These are phyloP conservation scores for Zoroaster sp. DNA, from an alignment of 53 echinoderm and acorn worm genomes.

Conservation along the genomic window DNA sequence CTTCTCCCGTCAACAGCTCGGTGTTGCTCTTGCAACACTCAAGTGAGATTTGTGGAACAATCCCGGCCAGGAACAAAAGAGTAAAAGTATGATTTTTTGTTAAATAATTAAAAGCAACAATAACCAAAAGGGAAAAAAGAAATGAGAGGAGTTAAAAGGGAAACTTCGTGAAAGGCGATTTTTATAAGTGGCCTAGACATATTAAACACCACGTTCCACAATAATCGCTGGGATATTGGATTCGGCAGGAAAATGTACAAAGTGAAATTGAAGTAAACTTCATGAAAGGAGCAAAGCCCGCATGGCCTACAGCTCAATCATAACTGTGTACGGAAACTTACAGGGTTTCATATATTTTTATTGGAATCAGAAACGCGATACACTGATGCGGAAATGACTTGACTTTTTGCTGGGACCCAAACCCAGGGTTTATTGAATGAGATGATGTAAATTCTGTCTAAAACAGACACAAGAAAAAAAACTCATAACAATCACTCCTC, in stretches of 20 bases:
- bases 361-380: conserved; percentile 22
- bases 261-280: background rate
- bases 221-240: too few relatives aligned
- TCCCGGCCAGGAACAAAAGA: too few relatives aligned
- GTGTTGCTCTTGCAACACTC: too few relatives aligned
- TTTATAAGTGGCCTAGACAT: too few relatives aligned
- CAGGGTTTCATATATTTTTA: conserved; percentile 8
- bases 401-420: background rate
- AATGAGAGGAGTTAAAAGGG: too few relatives aligned
- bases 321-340: background rate
- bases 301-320: background rate
- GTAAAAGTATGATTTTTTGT: too few relatives aligned
- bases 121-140: too few relatives aligned
- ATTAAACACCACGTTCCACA: too few relatives aligned
- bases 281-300: background rate
- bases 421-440: conserved; percentile 7
- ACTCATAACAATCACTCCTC: background rate
- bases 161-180: too few relatives aligned
- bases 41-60: too few relatives aligned
- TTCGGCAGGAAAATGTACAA: background rate
- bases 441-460: background rate
- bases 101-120: too few relatives aligned
- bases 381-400: background rate
- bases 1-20: too few relatives aligned
- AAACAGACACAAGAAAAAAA: background rate